Conservation (phyloP, 1,140 invertebrate species). For the Zophobas morio region DNA sequence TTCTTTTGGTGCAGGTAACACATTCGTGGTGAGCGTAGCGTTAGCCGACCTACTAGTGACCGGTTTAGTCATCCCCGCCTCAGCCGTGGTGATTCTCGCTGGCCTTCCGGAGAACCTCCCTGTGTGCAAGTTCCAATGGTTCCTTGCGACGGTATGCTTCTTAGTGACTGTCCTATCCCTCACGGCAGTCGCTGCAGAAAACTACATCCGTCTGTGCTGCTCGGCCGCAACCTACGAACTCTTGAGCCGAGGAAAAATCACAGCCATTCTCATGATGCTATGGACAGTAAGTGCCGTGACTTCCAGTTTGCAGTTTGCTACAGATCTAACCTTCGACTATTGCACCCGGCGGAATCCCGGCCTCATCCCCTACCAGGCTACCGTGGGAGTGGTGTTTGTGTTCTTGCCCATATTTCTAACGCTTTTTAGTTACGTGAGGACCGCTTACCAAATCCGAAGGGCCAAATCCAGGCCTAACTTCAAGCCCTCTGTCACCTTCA, state of each 20-base stretch:
- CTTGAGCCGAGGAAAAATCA: slow-evolving; percentile 71
- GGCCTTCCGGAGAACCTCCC: slow-evolving; percentile 73
- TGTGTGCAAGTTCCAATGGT: slow-evolving; percentile 80
- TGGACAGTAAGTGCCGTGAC: slow-evolving; percentile 70
- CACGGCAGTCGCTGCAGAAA: slow-evolving; percentile 77
- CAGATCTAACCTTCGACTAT: slow-evolving; percentile 76
- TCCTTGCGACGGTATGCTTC: slow-evolving; percentile 76
- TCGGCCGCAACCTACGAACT: slow-evolving; percentile 70
- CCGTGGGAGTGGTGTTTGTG: slow-evolving; percentile 72
- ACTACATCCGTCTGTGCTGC: slow-evolving; percentile 74
- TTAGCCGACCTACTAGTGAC: slow-evolving; percentile 83
- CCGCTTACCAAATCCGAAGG: slow-evolving; percentile 63
- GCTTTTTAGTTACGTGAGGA: slow-evolving; percentile 69
- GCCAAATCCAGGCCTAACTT: slow-evolving; percentile 71
- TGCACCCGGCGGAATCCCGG: slow-evolving; percentile 71
- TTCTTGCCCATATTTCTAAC: slow-evolving; percentile 71
- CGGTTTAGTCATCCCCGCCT: slow-evolving; percentile 79
- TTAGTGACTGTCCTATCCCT: slow-evolving; percentile 78
- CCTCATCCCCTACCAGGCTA: slow-evolving; percentile 70
- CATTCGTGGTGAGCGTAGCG: slow-evolving; percentile 84
- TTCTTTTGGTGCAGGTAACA: slow-evolving; percentile 76
- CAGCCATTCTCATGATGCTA: slow-evolving; percentile 69
- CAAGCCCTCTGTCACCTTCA: slow-evolving; percentile 76
- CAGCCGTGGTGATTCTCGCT: slow-evolving; percentile 79
- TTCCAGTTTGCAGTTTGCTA: slow-evolving; percentile 72